Evolutionary conservation across 2,888 invertebrate species (phyloP), one percentile per base, ranked within the genome.

Genomic region (Thelaira solivaga): DNA sequence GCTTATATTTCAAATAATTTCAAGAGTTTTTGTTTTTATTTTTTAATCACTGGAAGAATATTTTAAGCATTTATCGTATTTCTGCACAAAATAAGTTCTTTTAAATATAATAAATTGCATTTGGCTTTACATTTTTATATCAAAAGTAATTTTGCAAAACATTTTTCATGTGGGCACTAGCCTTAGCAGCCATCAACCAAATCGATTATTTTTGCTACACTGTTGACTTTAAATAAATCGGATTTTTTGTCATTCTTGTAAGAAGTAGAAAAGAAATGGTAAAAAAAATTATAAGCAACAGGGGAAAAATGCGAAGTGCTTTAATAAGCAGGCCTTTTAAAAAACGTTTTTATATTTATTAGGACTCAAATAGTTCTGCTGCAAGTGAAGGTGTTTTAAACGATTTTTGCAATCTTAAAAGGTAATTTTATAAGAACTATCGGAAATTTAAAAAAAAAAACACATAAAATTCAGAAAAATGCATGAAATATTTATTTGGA

Each of bases 151-250:
- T 29, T 29, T 49, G 10, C 7, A n/a, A n/a, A 49, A 2, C 4
- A 53, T 53, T 43, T 55, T 67, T 24, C 43, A 41, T 29, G 16
- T n/a, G n/a, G n/a, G n/a, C 39, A 41, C 49, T 43, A 43, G 61
- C 22, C 41, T n/a, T n/a, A n/a, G n/a, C 31, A 61, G 24, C 16
- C 34, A 39, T 11, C 47, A 13, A 26, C 8, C 26, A 49, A 53
- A 39, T 3, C 31, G 41, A 57, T 57, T 47, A 57, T 57, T 57
- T 41, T 41, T 39, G 31, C 55, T 29, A 47, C 61, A 61, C 57
- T 55, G 64, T 64, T 57, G 41, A 73, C 64, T 73, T 64, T 57
- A 41, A 64, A 64, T 65, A 73, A 73, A 73, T 73, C 47, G 31
- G 34, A 39, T 61, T 59, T 69, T 8, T 43, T 71, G 51, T 43